phyloP scores from a whole-genome alignment of 1,140 invertebrate species.

The Periplaneta americana region DNA sequence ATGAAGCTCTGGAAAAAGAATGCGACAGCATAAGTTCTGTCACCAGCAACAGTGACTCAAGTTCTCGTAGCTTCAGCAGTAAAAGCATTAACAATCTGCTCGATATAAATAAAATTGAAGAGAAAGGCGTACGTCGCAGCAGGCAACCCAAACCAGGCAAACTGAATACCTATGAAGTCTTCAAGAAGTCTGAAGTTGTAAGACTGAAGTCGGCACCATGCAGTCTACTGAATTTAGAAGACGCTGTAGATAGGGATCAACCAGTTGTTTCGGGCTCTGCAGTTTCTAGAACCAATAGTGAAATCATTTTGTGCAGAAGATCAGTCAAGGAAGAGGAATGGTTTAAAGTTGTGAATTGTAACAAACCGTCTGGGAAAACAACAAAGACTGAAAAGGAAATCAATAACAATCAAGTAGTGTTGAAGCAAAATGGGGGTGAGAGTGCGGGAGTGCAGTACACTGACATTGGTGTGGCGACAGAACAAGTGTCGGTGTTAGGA shows the following conservation, averaged over 20 bases:
- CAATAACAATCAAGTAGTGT: not conserved
- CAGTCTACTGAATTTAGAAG: not conserved
- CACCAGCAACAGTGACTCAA: not conserved
- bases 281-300: not conserved
- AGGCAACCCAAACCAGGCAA: not conserved
- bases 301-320: not conserved
- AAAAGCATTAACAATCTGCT: not conserved
- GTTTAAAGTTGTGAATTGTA: not conserved
- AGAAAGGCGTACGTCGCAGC: not conserved
- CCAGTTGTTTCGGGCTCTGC: not conserved
- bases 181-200: not conserved
- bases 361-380: not conserved
- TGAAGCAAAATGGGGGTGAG: not conserved
- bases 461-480: not conserved
- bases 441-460: not conserved
- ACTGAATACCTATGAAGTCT: not conserved
- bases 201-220: not conserved
- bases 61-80: no score
- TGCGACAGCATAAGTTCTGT: not conserved
- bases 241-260: not conserved
- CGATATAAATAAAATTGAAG: not conserved
- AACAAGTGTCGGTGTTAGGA: not conserved
- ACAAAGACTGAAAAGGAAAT: not conserved
- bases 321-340: not conserved
- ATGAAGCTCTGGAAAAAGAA: slow-evolving; percentile 9